Conservation (phyloP, 2,113 vertebrate genomes). For the Raja brachyura region DNA sequence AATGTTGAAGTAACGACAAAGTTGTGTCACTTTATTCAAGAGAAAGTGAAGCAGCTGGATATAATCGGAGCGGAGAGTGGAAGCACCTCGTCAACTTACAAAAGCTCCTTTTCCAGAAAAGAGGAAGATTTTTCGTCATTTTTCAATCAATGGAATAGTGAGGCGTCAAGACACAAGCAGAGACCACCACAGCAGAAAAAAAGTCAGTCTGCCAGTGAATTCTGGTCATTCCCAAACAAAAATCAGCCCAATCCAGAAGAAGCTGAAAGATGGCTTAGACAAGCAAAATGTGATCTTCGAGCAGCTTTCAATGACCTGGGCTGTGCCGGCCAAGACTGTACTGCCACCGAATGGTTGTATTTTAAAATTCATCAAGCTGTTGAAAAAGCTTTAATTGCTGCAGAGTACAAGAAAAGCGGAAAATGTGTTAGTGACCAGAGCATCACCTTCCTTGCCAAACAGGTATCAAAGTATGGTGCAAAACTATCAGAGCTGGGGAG, state of each 20-base stretch:
- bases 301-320: conserved; percentile 52
- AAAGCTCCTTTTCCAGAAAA: neutral
- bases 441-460: conserved; percentile 49
- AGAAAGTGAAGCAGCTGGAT: conserved; percentile 50
- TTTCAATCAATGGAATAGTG: conserved; percentile 54
- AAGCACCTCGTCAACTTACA: neutral
- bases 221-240: conserved; percentile 50
- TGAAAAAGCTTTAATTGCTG: conserved; percentile 63
- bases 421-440: conserved; percentile 40
- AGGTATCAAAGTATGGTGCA: conserved; percentile 46
- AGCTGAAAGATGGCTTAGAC: conserved; percentile 60
- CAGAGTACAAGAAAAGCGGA: conserved; percentile 51
- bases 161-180: conserved; percentile 55
- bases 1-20: conserved; percentile 48
- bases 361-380: conserved; percentile 67
- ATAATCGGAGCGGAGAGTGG: conserved; percentile 18
- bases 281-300: conserved; percentile 62
- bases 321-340: conserved; percentile 42
- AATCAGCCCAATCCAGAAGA: conserved; percentile 53
- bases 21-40: conserved; percentile 58
- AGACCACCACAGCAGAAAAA: conserved; percentile 47
- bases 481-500: conserved; percentile 47
- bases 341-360: conserved; percentile 63
- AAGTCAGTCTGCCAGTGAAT: conserved; percentile 40
- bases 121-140: conserved; percentile 43